phyloP scores from a whole-genome alignment of 2,113 vertebrate genomes.

The Ploceus nigricollis region DNA sequence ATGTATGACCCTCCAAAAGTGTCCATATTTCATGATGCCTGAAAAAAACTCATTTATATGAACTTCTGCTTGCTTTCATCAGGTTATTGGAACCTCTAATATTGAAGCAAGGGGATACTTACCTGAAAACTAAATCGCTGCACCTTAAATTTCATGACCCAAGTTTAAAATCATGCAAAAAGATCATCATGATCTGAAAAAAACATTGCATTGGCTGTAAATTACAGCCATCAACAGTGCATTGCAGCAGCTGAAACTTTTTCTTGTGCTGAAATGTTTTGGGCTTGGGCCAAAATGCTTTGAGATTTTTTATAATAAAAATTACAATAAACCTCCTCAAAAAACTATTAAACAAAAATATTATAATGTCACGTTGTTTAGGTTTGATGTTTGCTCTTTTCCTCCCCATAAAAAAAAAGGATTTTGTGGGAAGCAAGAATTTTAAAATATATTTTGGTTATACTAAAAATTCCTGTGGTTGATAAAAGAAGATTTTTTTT shows the following conservation, averaged over 20 bases:
- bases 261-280: neutral
- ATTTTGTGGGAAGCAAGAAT: neutral
- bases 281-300: neutral
- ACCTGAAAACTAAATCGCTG: neutral
- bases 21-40: neutral
- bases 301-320: neutral
- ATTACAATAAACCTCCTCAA: neutral
- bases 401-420: neutral
- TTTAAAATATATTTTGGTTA: neutral
- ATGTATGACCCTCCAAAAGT: neutral
- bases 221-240: accelerated
- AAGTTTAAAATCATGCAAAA: neutral
- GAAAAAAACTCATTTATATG: neutral
- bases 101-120: neutral
- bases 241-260: neutral
- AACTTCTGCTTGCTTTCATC: neutral
- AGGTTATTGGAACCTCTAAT: neutral
- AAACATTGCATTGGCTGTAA: accelerated
- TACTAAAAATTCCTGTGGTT: neutral
- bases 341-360: neutral
- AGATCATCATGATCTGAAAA: neutral
- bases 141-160: neutral
- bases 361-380: neutral
- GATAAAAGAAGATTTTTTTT: neutral
- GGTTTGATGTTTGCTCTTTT: neutral